phyloP scores from a whole-genome alignment of 2,113 vertebrate genomes.

The Crotalus horridus region DNA sequence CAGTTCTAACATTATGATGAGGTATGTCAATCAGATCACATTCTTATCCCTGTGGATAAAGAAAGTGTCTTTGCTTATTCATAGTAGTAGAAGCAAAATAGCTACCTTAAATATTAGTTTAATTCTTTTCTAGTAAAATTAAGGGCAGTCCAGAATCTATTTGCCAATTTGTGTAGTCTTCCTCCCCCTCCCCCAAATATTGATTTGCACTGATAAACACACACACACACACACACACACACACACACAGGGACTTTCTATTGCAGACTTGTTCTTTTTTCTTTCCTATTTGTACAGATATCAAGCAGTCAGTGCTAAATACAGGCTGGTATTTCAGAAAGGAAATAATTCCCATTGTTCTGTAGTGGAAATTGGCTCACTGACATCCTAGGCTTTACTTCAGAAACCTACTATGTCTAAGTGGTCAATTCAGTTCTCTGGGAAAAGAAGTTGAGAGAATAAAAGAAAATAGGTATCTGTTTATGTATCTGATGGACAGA shows the following conservation, averaged over 20 bases:
- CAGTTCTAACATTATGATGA: neutral
- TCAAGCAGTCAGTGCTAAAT: neutral
- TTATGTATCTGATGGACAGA: neutral
- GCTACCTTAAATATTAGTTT: neutral
- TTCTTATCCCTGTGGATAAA: neutral
- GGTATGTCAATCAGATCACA: neutral
- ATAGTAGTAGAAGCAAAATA: neutral
- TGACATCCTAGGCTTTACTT: neutral
- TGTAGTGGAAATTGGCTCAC: neutral
- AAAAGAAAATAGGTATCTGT: too few relatives aligned
- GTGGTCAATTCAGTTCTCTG: neutral
- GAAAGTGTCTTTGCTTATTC: neutral
- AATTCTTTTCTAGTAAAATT: neutral
- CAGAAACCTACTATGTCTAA: neutral
- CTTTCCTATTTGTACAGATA: neutral
- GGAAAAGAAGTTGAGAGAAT: neutral
- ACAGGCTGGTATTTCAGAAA: neutral
- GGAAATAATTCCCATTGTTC: neutral
- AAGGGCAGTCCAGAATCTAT: neutral
- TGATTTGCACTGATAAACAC: neutral
- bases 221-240: too few relatives aligned
- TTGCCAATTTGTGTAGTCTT: neutral
- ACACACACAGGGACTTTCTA: neutral
- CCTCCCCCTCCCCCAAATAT: neutral
- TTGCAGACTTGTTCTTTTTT: neutral